Base-by-base conservation (phyloP, 1,140 invertebrate genomes). In the Drosophila sulfurigaster region DNA sequence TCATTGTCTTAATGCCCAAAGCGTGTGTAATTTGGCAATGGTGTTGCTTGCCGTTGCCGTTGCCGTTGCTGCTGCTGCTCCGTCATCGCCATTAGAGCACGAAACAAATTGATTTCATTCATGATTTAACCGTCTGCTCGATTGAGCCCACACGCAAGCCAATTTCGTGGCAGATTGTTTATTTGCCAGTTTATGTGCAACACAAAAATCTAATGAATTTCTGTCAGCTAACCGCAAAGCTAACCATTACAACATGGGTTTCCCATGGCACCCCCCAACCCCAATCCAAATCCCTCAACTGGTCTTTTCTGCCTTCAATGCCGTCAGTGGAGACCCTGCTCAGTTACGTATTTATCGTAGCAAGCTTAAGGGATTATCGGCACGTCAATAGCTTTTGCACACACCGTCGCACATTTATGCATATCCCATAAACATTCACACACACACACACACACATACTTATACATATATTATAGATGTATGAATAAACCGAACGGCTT, bases 71-170 rank as follows among this genome's bases (percentile, higher is more conserved):
- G 38, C 15, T 62, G 30, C 30, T 11, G 48, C 20, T n/a, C 48
- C 62, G 43, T 66, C 65, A 68, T 59, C 64, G 74, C 54, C 59
- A 63, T 60, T 81, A 68, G 64, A 66, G 62, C 49, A 56, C 73
- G 71, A 70, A 79, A 79, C 76, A 87, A 86, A 86, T 87, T 75
- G 76, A 75, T 75, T 78, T 78, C 72, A 70, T 75, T 63, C 64
- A 75, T 87, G 82, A 87, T 86, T 86, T 79, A 87, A 87, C 81
- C 73, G 81, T 83, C 78, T 74, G 79, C 52, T 58, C 63, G 64
- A 51, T 54, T 76, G 46, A 57, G 48, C 60, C 35, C 57, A 69
- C 81, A 86, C 82, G 82, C 82, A 81, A 86, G 62, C 75, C 78
- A 86, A 86, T 85, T 85, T 68, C 45, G 41, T 64, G 30, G 25